Conservation (phyloP, 2,888 invertebrate species). For the Dione vanillae region DNA sequence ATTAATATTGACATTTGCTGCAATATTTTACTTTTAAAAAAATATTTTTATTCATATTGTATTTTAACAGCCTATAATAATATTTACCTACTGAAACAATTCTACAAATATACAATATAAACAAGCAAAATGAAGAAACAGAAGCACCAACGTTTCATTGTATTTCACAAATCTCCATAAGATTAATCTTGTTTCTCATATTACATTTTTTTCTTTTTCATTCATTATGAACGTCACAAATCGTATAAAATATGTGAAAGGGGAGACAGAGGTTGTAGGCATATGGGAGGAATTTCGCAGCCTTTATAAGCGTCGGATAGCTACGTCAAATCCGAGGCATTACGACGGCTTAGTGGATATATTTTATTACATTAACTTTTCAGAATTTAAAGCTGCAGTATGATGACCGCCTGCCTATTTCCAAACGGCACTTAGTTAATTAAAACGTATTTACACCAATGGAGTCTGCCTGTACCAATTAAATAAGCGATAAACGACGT, state of each 20-base stretch:
- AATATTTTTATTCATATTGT: not conserved
- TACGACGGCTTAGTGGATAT: conserved; percentile 70
- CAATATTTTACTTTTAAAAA: conserved; percentile 41
- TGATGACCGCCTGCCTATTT: conserved; percentile 60
- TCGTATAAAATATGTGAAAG: conserved; percentile 41
- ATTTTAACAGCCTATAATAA: not conserved
- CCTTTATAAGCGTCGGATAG: conserved; percentile 69
- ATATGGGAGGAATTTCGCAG: conserved; percentile 60
- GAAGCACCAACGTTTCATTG: conserved; percentile 9
- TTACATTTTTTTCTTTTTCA: conserved; percentile 41
- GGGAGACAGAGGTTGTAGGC: conserved; percentile 52
- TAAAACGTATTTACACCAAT: conserved; percentile 52
- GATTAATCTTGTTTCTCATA: conserved; percentile 38
- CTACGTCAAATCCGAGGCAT: conserved; percentile 67
- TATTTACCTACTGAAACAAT: not conserved
- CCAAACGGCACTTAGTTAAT: conserved; percentile 68
- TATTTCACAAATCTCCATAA: conserved; percentile 33
- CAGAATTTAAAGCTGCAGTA: conserved; percentile 61
- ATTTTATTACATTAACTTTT: conserved; percentile 77
- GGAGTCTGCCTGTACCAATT: conserved; percentile 43
- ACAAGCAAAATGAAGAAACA: conserved; percentile 8
- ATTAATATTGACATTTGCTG: conserved; percentile 61
- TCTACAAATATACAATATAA: conserved; percentile 15
- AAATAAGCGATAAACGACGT: conserved; percentile 32
- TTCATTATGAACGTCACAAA: conserved; percentile 44